phyloP scores from a whole-genome alignment of 2,797 vertebrate genomes.

The Anguilla anguilla region DNA sequence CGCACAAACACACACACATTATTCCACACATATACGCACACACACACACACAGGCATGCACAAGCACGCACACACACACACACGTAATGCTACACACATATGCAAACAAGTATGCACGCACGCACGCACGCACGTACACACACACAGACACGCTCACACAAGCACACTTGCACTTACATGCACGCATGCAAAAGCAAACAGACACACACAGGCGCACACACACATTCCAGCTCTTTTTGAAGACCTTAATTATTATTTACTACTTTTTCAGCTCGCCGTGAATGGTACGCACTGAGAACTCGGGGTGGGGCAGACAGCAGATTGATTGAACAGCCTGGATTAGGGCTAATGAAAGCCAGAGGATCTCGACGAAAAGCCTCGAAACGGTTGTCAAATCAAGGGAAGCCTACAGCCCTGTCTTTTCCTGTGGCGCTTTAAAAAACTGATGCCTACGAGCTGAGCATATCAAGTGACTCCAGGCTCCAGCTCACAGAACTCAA shows the following conservation, averaged over 20 bases:
- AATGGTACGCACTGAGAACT: background rate
- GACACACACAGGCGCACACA: background rate
- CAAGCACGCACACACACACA: background rate
- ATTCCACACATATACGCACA: too few species aligned
- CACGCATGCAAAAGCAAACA: background rate
- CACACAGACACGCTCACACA: too few species aligned
- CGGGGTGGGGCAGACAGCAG: background rate
- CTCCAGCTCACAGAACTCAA: background rate
- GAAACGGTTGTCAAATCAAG: conserved; percentile 11
- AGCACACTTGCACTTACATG: too few species aligned
- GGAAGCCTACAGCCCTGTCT: background rate
- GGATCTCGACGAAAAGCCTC: background rate
- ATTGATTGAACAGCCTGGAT: background rate
- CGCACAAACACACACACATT: too few species aligned
- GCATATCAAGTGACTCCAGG: conserved; percentile 3
- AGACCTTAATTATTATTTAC: background rate
- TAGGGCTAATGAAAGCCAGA: conserved; percentile 5
- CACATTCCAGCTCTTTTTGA: background rate
- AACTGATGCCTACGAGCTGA: background rate
- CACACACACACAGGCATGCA: background rate
- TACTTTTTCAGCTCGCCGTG: background rate
- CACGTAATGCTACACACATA: background rate
- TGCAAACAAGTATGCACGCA: background rate
- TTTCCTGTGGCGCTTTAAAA: background rate
- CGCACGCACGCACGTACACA: background rate